phyloP scores from a whole-genome alignment of 2,113 vertebrate species.

The Cephalopholis sonnerati region DNA sequence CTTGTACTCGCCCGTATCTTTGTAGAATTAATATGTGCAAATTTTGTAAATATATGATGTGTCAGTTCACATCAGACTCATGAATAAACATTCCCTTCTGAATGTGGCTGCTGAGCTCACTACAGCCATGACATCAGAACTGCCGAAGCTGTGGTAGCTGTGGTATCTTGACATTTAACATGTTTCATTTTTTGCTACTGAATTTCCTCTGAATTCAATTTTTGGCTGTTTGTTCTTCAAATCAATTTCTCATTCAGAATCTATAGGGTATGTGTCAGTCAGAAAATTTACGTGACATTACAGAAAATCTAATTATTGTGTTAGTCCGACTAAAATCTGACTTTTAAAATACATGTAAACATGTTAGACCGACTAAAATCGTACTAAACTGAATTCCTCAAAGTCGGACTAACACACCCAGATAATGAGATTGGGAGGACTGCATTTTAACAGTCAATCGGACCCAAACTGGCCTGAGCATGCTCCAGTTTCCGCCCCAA shows the following conservation, averaged over 20 bases:
- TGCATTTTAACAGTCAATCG: too few relatives aligned
- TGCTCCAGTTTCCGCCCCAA: too few relatives aligned
- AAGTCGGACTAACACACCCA: too few relatives aligned
- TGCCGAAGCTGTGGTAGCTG: neutral
- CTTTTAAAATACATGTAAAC: too few relatives aligned
- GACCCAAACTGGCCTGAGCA: too few relatives aligned
- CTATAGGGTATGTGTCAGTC: neutral
- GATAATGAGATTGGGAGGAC: too few relatives aligned
- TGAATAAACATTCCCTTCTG: conserved; percentile 18
- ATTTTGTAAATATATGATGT: conserved; percentile 21
- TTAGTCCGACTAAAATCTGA: too few relatives aligned
- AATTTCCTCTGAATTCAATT: neutral
- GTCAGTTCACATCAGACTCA: neutral
- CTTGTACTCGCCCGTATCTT: too few relatives aligned
- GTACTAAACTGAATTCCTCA: too few relatives aligned
- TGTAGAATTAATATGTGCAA: neutral
- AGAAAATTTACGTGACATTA: too few relatives aligned
- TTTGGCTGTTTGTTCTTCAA: neutral
- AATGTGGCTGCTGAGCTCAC: neutral
- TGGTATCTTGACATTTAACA: neutral
- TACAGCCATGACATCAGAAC: neutral
- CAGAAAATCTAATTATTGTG: too few relatives aligned
- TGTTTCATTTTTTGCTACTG: neutral
- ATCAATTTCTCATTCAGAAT: neutral
- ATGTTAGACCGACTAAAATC: too few relatives aligned